Evolutionary conservation across 1,140 invertebrate genomes (phyloP).

Genomic region (Archivesica marissinica): DNA sequence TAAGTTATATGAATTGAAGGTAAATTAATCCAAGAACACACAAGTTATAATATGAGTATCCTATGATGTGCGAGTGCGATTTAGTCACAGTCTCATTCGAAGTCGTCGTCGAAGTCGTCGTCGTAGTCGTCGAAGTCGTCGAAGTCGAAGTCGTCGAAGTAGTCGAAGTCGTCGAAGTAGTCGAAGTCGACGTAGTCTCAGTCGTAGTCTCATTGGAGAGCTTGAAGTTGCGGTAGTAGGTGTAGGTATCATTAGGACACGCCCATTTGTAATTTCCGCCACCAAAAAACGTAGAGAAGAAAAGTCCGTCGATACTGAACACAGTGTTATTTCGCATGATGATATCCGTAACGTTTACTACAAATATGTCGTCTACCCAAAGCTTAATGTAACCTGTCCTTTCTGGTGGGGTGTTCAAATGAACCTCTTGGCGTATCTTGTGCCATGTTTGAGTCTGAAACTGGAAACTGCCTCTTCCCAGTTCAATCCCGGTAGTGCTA

Average conservation of each 20-base stretch:
- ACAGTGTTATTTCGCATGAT: constrained; percentile 52
- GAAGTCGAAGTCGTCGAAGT: too few relatives aligned
- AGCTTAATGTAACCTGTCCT: constrained; percentile 63
- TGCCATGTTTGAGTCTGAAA: constrained; percentile 63
- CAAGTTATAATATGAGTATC: too few relatives aligned
- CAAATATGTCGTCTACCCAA: constrained; percentile 54
- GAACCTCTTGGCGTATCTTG: too few relatives aligned
- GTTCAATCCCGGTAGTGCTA: constrained; percentile 39
- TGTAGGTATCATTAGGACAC: constrained; percentile 67
- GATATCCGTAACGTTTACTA: constrained; percentile 29
- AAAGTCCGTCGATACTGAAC: constrained; percentile 70
- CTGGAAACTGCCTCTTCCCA: constrained; percentile 51
- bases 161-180: too few relatives aligned
- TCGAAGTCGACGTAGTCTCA: too few relatives aligned
- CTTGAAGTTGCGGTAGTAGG: constrained; percentile 67
- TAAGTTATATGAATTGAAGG: too few relatives aligned
- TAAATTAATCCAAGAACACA: too few relatives aligned
- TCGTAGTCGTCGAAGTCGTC: too few relatives aligned
- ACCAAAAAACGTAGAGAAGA: constrained; percentile 77
- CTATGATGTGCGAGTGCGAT: too few relatives aligned
- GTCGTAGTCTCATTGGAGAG: too few relatives aligned
- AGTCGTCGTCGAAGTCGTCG: too few relatives aligned
- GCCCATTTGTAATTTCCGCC: constrained; percentile 67
- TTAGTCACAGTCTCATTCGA: too few relatives aligned
- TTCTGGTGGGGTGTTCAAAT: constrained; percentile 60